These are phyloP conservation scores for Pseudochromis fuscus DNA, from an alignment of 2,797 vertebrate genomes.

Conservation along the genomic window DNA sequence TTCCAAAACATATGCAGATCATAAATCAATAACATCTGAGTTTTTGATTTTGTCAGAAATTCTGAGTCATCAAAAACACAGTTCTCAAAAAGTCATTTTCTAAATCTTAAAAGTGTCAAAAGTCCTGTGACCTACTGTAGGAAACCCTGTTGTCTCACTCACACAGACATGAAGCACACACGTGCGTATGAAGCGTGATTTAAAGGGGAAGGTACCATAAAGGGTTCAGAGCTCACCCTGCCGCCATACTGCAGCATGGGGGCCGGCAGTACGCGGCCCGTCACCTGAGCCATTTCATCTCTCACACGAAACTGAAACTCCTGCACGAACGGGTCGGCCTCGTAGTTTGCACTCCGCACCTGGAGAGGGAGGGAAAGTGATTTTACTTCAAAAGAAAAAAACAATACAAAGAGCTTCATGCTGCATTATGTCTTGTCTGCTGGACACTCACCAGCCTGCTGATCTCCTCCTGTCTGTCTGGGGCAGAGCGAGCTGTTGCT, in stretches of 20 bases:
- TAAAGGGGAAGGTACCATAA: conserved; percentile 79
- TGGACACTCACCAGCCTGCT: conserved; percentile 91
- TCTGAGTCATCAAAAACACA: too few species aligned
- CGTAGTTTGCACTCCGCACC: conserved; percentile 98
- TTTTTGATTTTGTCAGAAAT: too few species aligned
- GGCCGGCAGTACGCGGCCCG: conserved; percentile 94
- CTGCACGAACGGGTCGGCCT: conserved; percentile 95
- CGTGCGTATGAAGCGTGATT: conserved; percentile 56
- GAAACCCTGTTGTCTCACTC: conserved; percentile 17
- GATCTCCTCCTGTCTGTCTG: conserved; percentile 97
- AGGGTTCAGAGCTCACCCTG: conserved; percentile 90
- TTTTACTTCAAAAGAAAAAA: too few species aligned
- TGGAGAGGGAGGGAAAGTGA: conserved; percentile 41
- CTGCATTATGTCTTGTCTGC: background rate
- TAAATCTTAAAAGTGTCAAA: too few species aligned
- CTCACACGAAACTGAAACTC: conserved; percentile 98
- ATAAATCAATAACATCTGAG: too few species aligned
- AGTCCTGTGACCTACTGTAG: background rate
- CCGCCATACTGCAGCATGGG: conserved; percentile 98
- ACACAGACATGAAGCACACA: conserved; percentile 34
- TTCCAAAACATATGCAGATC: too few species aligned
- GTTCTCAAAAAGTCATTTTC: too few species aligned
- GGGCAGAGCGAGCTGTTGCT: conserved; percentile 96
- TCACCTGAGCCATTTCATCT: conserved; percentile 98
- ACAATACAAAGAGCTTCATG: background rate